These are phyloP conservation scores for Euphysa ruthae DNA, from an alignment of 30 jellyfish, hydroid and myxozoan genomes.

Conservation along the genomic window DNA sequence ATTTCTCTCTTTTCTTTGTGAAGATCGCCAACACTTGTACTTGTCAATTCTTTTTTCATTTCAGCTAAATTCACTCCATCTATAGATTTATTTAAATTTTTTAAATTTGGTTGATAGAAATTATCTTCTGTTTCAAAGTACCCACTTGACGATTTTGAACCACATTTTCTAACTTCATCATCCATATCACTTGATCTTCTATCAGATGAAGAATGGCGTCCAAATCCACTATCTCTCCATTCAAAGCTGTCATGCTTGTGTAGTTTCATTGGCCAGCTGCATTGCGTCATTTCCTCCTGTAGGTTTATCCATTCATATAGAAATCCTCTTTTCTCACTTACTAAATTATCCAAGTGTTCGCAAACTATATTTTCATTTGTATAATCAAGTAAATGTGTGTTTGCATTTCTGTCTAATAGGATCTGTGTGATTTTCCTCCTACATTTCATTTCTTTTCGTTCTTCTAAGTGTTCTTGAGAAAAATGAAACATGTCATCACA, in stretches of 20 bases:
- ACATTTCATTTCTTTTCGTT: not conserved
- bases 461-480: not conserved
- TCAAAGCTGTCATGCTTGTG: not conserved
- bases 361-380: slow-evolving; percentile 38
- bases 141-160: slow-evolving; percentile 82
- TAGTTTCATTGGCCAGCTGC: slow-evolving; percentile 53
- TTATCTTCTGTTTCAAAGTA: slow-evolving; percentile 65
- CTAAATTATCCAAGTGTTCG: slow-evolving; percentile 42
- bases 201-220: slow-evolving; percentile 78
- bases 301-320: slow-evolving; percentile 34
- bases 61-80: not conserved
- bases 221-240: slow-evolving; percentile 83
- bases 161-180: slow-evolving; percentile 64
- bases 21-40: no score
- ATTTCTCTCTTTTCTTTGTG: not conserved
- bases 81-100: not conserved
- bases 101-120: not conserved
- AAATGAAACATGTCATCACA: slow-evolving; percentile 1
- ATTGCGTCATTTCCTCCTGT: slow-evolving; percentile 80
- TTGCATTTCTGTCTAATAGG: slow-evolving; percentile 54
- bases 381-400: slow-evolving; percentile 81
- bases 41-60: not conserved
- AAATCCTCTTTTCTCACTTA: slow-evolving; percentile 70
- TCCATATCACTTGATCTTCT: slow-evolving; percentile 80
- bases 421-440: slow-evolving; percentile 50